These are phyloP conservation scores for Hirtodrosophila cameraria DNA, from an alignment of 2,888 invertebrate genomes.

Conservation along the genomic window DNA sequence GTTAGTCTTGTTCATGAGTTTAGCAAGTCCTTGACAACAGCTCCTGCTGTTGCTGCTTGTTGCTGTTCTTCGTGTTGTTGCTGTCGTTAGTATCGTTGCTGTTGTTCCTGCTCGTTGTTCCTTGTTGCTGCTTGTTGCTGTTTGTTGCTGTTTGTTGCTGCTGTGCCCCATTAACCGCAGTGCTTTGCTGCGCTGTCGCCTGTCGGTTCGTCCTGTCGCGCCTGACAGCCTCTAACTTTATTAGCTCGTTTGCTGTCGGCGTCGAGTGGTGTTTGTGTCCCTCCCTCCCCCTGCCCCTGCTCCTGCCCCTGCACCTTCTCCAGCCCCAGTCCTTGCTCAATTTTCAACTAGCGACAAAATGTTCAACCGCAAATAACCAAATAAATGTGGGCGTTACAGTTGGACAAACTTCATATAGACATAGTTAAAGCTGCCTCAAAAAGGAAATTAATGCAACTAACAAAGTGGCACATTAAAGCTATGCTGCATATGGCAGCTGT, in stretches of 20 bases:
- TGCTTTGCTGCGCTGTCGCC: conserved; percentile 58
- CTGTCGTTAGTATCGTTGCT: not conserved
- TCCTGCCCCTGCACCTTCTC: not conserved
- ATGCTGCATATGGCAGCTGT: not conserved
- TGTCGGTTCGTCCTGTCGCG: conserved; percentile 33
- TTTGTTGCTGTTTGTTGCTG: conserved; percentile 14
- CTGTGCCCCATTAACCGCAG: conserved; percentile 57
- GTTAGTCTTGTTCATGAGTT: conserved; percentile 23
- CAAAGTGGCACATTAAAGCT: conserved; percentile 43
- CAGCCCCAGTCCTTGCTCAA: conserved; percentile 38
- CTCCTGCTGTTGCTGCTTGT: conserved; percentile 6
- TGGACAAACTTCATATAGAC: conserved; percentile 16
- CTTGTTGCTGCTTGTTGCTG: not conserved
- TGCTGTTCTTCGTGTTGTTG: conserved; percentile 13
- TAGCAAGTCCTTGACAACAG: conserved; percentile 39
- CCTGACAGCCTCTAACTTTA: conserved; percentile 74
- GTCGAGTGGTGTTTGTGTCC: conserved; percentile 52
- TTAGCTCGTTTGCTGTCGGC: conserved; percentile 64
- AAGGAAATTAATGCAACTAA: conserved; percentile 50
- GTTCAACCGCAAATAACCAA: conserved; percentile 17
- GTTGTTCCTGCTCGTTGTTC: conserved; percentile 8
- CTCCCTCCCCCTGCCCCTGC: not conserved
- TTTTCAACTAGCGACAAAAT: conserved; percentile 59
- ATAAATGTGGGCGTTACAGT: conserved; percentile 1
- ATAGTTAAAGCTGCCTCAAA: conserved; percentile 30